These are phyloP conservation scores for Tiliqua scincoides DNA, from an alignment of 2,113 vertebrate genomes.

Conservation along the genomic window DNA sequence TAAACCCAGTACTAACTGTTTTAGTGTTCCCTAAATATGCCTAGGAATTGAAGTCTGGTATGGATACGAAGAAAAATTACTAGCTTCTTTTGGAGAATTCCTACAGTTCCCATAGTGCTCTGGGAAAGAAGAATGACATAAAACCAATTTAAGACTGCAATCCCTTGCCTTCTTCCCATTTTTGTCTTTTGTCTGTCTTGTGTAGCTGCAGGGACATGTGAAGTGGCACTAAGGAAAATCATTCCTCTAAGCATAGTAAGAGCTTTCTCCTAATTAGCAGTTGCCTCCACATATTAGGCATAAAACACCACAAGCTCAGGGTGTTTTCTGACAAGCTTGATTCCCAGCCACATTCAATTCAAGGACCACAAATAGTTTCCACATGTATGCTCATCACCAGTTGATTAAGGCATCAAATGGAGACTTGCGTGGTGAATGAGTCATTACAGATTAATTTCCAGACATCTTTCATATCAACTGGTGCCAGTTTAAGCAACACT, in stretches of 20 bases:
- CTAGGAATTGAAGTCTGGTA: no score
- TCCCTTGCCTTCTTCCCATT: no score
- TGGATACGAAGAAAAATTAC: no score
- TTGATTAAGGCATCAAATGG: background rate
- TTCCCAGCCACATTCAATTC: background rate
- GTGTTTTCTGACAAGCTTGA: background rate
- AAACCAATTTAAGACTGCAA: no score
- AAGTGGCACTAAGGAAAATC: background rate
- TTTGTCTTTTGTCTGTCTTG: background rate
- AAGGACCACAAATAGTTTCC: background rate
- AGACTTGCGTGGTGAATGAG: background rate
- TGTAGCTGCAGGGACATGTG: background rate
- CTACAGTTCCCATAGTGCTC: no score
- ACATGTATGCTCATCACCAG: background rate
- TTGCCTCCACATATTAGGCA: background rate
- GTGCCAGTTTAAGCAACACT: background rate
- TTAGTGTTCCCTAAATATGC: no score
- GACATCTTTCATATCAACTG: conserved; percentile 2
- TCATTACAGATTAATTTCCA: background rate
- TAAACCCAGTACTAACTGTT: no score
- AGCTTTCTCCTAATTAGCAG: background rate
- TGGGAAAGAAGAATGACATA: no score
- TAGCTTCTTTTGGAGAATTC: no score
- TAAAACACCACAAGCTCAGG: background rate
- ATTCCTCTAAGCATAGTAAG: background rate